Evolutionary conservation across 1,140 invertebrate genomes (phyloP), one percentile per base, ranked within the genome.

Genomic region (Drosophila ambigua): DNA sequence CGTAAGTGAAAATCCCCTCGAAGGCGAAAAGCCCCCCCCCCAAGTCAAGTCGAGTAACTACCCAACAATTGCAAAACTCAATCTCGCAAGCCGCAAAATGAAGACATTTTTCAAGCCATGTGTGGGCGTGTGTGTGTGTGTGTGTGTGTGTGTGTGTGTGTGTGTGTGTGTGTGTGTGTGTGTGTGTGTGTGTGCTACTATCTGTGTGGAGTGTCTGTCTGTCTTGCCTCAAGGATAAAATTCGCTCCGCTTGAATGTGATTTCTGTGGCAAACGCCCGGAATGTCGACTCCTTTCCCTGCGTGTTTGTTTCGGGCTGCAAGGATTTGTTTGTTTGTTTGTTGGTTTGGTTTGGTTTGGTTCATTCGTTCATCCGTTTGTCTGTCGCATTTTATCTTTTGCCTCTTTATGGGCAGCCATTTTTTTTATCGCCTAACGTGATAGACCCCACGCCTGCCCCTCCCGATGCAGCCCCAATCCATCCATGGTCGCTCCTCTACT

Each of bases 361-460:
- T 39, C 35, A 39, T 39, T 13, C 35, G 35, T 39, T 39, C 11
- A 51, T 65, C 31, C 55, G 52, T 49, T 49, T 65, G 35, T 61
- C 43, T 62, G 80, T 84, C 83, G 84, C 79, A 83, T 87, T 87
- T 87, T 88, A 89, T 88, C 79, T 74, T 71, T 80, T 69, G 74
- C 53, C 72, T 68, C 79, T 88, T 89, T 88, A 88, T 88, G 83
- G 85, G 51, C 64, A 85, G 61, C 63, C 74, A 85, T 85, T 85
- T 79, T 82, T 85, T 88, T 85, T 82, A 88, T 85, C 82, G 62
- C 50, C 45, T 67, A 65, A 72, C 75, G 72, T 76, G 67, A 71
- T 71, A 71, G 65, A 71, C 64, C 64, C 68, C 67, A 16, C 31
- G 39, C 51, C 59, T 15, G 35, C 15, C 45, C 59, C 41, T 35